Evolutionary conservation across 2,888 invertebrate species (phyloP), one percentile per base, ranked within the genome.

Genomic region (Aethes cnicana): DNA sequence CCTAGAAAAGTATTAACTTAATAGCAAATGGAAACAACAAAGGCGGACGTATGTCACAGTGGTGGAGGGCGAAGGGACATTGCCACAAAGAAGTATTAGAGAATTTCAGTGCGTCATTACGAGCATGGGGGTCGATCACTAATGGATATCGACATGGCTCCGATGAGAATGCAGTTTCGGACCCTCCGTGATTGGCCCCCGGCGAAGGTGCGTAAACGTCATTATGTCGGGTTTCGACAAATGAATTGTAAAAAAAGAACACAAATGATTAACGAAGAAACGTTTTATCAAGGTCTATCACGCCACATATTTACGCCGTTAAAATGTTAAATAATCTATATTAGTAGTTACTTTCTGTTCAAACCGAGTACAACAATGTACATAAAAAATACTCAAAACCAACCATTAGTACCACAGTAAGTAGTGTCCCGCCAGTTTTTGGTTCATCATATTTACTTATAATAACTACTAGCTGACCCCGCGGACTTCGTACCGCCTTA

Each of bases 141-240:
- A 78, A 79, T 79, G 76, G 74, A 72, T 72, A 75, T 71, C 69
- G 69, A 70, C 69, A 73, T 66, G 68, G 70, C 61, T 56, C 55
- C 71, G 72, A 74, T 81, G 81, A 81, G 72, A 64, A 63, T 66
- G 80, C 79, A 78, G 53, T 66, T 71, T 67, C 60, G 53, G 57
- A 56, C 61, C 59, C 63, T 60, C 56, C 56, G 14, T 59, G 66
- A 66, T 64, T 62, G 72, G 60, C 58, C 66, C 53, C 57, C 49
- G 30, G 41, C 47, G 47, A 37, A 16, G 47, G 42, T 20, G 36
- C 35, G 20, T 16, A 25, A 43, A 42, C 33, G 23, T 25, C 18
- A 11, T 20, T 28, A 26, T 41, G 33, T 42, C 33, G 7, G 26
- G 21, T 20, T 21, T 43, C 8, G 21, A 30, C 36, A 47, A 47